A percentile compares a stretch with the other conserved stretches of the same genome.
These are phyloP conservation scores for Crematogaster levior DNA, from an alignment of 2,888 invertebrate species.

Conservation along the genomic window DNA sequence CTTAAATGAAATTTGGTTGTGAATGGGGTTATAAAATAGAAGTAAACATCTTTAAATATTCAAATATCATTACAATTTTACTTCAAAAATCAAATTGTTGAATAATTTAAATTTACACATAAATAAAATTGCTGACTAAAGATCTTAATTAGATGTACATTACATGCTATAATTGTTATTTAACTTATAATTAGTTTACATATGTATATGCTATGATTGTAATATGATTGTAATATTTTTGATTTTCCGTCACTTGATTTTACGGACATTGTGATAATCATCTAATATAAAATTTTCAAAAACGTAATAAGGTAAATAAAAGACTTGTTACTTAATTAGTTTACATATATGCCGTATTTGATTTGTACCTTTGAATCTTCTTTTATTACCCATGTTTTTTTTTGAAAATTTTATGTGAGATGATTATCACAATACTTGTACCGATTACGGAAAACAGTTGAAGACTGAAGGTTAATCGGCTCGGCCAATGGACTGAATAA, in stretches of 20 bases:
- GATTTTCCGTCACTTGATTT: too few relatives aligned
- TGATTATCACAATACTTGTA: not conserved
- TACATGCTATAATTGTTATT: not conserved
- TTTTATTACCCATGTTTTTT: not conserved
- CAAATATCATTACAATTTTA: not conserved
- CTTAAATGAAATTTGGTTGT: not conserved
- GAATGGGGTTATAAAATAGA: not conserved
- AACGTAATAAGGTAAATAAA: too few relatives aligned
- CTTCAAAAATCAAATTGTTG: not conserved
- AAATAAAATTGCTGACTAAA: not conserved
- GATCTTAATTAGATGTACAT: not conserved
- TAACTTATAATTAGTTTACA: not conserved
- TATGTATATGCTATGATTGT: too few relatives aligned
- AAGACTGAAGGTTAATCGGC: conserved; percentile 29
- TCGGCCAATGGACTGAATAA: conserved; percentile 8
- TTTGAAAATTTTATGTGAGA: not conserved
- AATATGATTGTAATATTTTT: too few relatives aligned
- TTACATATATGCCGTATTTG: not conserved
- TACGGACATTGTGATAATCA: too few relatives aligned
- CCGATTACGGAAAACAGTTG: not conserved
- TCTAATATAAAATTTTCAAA: too few relatives aligned
- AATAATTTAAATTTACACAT: not conserved
- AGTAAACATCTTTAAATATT: not conserved
- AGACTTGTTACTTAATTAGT: too few relatives aligned
- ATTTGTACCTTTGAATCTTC: not conserved